Base-by-base conservation (phyloP, 1,140 invertebrate species). In the Drosophila tropicalis region DNA sequence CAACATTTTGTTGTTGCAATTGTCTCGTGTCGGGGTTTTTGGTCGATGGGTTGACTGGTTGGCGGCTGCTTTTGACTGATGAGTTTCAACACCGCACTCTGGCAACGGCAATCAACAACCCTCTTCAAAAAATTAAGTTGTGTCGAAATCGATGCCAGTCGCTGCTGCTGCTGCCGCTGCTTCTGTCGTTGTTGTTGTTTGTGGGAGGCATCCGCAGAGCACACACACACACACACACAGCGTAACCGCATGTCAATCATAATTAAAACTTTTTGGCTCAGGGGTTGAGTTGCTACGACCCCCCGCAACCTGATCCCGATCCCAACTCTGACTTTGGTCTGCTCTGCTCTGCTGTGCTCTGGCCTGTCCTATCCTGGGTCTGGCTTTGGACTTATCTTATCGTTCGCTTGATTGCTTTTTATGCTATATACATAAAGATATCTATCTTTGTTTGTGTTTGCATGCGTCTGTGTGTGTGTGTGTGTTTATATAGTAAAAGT, bases 101-200 rank as follows among this genome's bases (percentile, higher is more conserved):
- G 65, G 57, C 65, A 72, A 34, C 69, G 62, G 78, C 79, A 87
- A 87, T 76, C 79, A 79, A 70, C 83, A 87, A 89, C 84, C 84
- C 84, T 89, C 84, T 84, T 89, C 84, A 80, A 66, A 86, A 84
- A 87, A 87, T 84, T 89, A 84, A 87, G 79, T 87, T 72, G 80
- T 84, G 84, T 89, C 77, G 84, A 89, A 89, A 87, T 87, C 84
- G 84, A 87, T 89, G 80, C 82, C 83, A 66, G 74, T 63, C 19
- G 19, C 9, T 47, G 15, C 9, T 47, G 15, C 9, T 47, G 44
- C 17, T 47, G 44, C n/a, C 22, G 2, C 22, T 25, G 22, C 22
- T 25, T 25, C 3, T 41, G 40, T n/a, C n/a, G 40, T n/a, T 17
- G 13, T n/a, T 41, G 40, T 13, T 44, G 15, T n/a, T 47, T 74